Base-by-base conservation (phyloP, 2,797 vertebrate genomes). In the Erpetoichthys calabaricus region DNA sequence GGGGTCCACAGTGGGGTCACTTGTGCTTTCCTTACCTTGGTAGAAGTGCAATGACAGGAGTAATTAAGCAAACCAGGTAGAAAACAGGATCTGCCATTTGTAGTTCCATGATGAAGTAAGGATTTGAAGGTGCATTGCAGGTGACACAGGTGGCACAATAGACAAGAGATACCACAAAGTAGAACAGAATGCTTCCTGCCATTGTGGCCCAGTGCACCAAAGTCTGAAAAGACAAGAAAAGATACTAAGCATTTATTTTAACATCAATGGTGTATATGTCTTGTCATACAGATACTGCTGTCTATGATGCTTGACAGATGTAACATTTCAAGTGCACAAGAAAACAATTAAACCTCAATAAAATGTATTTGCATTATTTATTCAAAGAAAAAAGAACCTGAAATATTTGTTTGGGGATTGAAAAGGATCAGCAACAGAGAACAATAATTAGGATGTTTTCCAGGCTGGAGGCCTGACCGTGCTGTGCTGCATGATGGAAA, bases 11-110 rank as follows among this genome's bases (percentile, higher is more conserved):
- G n/a, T n/a, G n/a, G n/a, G n/a, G n/a, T n/a, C n/a, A n/a, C n/a
- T n/a, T n/a, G n/a, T n/a, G n/a, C n/a, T n/a, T n/a, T n/a, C n/a
- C 68, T 62, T 81, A 98, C 94, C 91, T 96, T 62, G 94, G 94
- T 57, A 98, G 60, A 59, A 99, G 88, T 0, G 94, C 91, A 3
- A 77, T 64, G 44, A 84, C 75, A 0, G 90, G 89, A 1, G 89
- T 85, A 64, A 98, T 68, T 57, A 90, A 59, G 68, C 90, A 93
- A 63, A 91, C 54, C 0, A 99, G 76, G 70, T 94, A 94, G 83
- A 94, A 97, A 46, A 68, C 70, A 55, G 91, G 89, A 41, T 94
- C 87, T 1, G 77, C 75, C 68, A 98, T 82, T 78, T 92, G 89
- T 9, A 56, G 67, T 69, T 95, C 84, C 70, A 92, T 85, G 49